phyloP scores from a whole-genome alignment of 2,888 invertebrate species.

The Epinotia nisella region DNA sequence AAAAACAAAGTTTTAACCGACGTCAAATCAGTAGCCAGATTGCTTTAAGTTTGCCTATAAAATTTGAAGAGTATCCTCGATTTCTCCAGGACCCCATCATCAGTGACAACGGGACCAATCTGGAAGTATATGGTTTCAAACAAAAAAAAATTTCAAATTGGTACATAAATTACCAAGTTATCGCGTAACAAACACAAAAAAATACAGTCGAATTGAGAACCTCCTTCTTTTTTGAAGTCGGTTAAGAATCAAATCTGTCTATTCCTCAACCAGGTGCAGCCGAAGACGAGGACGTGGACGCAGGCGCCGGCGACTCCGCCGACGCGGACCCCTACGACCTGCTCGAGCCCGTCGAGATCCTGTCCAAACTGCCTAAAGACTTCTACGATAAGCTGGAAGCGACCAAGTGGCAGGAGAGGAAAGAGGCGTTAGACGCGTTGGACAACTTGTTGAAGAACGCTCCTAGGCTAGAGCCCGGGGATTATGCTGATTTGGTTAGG shows the following conservation, averaged over 20 bases:
- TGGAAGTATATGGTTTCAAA: too few species aligned
- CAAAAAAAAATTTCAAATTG: too few species aligned
- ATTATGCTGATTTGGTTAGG: slow-evolving; percentile 95
- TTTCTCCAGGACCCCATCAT: too few species aligned
- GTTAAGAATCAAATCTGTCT: neutral
- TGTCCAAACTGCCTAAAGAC: slow-evolving; percentile 96
- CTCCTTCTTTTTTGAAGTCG: too few species aligned
- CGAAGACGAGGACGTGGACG: slow-evolving; percentile 84
- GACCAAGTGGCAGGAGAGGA: slow-evolving; percentile 98
- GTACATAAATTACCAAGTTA: too few species aligned
- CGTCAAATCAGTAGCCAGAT: too few species aligned
- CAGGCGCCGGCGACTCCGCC: slow-evolving; percentile 85
- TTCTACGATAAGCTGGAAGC: slow-evolving; percentile 97
- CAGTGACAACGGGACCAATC: too few species aligned
- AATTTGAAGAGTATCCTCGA: too few species aligned
- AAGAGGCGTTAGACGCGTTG: slow-evolving; percentile 94
- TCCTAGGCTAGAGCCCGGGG: slow-evolving; percentile 95
- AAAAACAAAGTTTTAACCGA: too few species aligned
- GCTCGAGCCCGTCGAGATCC: slow-evolving; percentile 95
- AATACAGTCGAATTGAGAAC: too few species aligned
- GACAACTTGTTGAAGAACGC: slow-evolving; percentile 90
- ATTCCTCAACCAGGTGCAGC: slow-evolving; percentile 61
- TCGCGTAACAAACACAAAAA: too few species aligned
- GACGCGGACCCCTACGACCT: slow-evolving; percentile 96
- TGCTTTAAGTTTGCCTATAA: too few species aligned